Conservation (phyloP, 2,888 invertebrate genomes). For the Agriopis aurantiaria region DNA sequence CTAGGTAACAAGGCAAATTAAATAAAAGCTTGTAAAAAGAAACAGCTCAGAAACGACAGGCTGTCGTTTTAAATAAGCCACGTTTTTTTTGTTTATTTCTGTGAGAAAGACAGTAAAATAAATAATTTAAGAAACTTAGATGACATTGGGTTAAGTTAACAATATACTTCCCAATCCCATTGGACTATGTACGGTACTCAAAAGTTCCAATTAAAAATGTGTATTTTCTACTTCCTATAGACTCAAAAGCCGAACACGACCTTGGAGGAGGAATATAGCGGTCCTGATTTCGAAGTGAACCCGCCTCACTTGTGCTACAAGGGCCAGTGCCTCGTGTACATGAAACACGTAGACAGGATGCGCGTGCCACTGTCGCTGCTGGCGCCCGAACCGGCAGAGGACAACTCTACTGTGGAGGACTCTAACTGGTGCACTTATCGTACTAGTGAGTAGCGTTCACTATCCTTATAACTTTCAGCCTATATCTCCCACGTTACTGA, state of each 20-base stretch:
- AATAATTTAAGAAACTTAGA: too few relatives aligned
- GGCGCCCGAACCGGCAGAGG: slow-evolving; percentile 66
- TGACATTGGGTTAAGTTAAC: too few relatives aligned
- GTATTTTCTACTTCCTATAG: slow-evolving; percentile 14
- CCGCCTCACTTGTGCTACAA: slow-evolving; percentile 79
- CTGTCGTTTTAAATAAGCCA: too few relatives aligned
- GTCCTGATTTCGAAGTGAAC: slow-evolving; percentile 62
- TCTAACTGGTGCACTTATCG: slow-evolving; percentile 89
- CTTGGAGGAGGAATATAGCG: slow-evolving; percentile 61
- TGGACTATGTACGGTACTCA: too few relatives aligned
- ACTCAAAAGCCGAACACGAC: slow-evolving; percentile 40
- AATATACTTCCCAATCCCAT: too few relatives aligned
- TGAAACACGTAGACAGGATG: slow-evolving; percentile 71
- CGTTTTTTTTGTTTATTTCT: too few relatives aligned
- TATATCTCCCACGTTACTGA: not conserved
- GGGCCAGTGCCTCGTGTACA: slow-evolving; percentile 76
- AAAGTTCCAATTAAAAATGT: too few relatives aligned
- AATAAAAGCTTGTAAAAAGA: too few relatives aligned
- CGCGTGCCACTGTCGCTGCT: slow-evolving; percentile 71
- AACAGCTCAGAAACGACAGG: too few relatives aligned
- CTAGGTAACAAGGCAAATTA: too few relatives aligned
- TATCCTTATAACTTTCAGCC: not conserved
- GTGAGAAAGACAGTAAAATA: too few relatives aligned
- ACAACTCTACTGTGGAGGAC: slow-evolving; percentile 66
- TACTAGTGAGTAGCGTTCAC: slow-evolving; percentile 58